These are phyloP conservation scores for Pelobates fuscus DNA, from an alignment of 2,113 vertebrate genomes.

Conservation along the genomic window DNA sequence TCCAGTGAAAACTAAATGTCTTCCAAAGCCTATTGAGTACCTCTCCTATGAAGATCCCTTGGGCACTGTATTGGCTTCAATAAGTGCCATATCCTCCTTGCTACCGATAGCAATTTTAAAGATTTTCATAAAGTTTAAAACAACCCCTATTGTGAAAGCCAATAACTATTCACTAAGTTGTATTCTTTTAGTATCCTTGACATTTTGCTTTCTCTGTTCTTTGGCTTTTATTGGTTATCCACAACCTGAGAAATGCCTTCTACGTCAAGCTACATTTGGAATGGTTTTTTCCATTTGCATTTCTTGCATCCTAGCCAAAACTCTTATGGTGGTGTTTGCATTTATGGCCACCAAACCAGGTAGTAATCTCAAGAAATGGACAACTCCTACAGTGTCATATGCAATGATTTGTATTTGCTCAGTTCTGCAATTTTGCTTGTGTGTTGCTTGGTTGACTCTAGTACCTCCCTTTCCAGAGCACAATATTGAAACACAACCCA, in stretches of 20 bases:
- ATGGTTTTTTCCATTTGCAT: constrained; percentile 6
- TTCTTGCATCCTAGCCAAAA: constrained; percentile 24
- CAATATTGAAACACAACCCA: constrained; percentile 9
- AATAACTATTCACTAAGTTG: constrained; percentile 15
- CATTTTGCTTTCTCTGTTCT: constrained; percentile 4
- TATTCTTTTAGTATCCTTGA: not conserved
- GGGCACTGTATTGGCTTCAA: not conserved
- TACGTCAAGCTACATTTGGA: constrained; percentile 1
- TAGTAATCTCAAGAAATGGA: constrained; percentile 15
- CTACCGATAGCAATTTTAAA: not conserved
- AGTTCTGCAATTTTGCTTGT: constrained; percentile 4
- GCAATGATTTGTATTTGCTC: not conserved
- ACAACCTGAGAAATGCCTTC: not conserved
- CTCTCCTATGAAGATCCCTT: constrained; percentile 11
- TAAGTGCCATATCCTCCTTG: not conserved
- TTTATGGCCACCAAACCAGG: too few species aligned
- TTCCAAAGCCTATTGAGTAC: not conserved
- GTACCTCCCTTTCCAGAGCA: constrained; percentile 11
- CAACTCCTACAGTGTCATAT: not conserved
- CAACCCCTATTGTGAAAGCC: too few species aligned
- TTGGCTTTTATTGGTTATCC: constrained; percentile 9
- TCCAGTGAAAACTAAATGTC: not conserved
- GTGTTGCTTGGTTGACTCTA: not conserved
- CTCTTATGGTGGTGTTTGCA: too few species aligned
- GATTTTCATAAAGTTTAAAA: not conserved